Conservation (phyloP, 2,888 invertebrate species). For the Hirtodrosophila confusa region DNA sequence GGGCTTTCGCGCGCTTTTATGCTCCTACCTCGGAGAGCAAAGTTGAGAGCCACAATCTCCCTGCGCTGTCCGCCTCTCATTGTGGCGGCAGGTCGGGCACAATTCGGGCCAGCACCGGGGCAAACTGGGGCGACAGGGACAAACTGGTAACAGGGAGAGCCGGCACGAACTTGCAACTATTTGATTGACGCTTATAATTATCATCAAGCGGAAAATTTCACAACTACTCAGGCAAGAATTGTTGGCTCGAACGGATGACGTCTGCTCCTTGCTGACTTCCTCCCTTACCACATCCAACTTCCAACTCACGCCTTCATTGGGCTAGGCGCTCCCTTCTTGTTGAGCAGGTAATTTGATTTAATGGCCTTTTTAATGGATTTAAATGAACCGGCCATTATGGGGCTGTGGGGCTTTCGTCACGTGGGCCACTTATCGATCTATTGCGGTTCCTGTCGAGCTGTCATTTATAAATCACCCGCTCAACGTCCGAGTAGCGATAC, state of each 20-base stretch:
- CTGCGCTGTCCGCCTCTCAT: conserved; percentile 12
- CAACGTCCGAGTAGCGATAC: conserved; percentile 1
- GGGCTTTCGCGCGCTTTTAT: conserved; percentile 53
- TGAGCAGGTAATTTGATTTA: conserved; percentile 29
- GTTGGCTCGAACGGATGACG: conserved; percentile 1
- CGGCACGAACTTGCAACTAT: conserved; percentile 51
- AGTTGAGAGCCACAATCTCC: conserved; percentile 37
- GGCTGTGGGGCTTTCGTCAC: conserved; percentile 1
- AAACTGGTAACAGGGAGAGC: not conserved
- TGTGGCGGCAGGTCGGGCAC: conserved; percentile 15
- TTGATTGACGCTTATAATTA: conserved; percentile 67
- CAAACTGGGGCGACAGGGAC: not conserved
- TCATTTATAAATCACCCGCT: conserved; percentile 44
- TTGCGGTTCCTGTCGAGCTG: conserved; percentile 30
- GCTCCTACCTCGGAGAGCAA: conserved; percentile 32
- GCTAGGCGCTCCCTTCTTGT: too few relatives aligned
- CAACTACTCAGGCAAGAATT: conserved; percentile 1
- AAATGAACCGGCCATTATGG: conserved; percentile 38
- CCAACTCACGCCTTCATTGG: too few relatives aligned
- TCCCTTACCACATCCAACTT: too few relatives aligned
- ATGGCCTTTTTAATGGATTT: conserved; percentile 48
- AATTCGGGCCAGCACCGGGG: conserved; percentile 21
- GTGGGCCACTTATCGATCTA: conserved; percentile 35
- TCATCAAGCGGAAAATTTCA: conserved; percentile 71
- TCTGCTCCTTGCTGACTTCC: not conserved